phyloP scores from a whole-genome alignment of 92 coral and sea anemone genomes.

The Epizoanthus rinbou region DNA sequence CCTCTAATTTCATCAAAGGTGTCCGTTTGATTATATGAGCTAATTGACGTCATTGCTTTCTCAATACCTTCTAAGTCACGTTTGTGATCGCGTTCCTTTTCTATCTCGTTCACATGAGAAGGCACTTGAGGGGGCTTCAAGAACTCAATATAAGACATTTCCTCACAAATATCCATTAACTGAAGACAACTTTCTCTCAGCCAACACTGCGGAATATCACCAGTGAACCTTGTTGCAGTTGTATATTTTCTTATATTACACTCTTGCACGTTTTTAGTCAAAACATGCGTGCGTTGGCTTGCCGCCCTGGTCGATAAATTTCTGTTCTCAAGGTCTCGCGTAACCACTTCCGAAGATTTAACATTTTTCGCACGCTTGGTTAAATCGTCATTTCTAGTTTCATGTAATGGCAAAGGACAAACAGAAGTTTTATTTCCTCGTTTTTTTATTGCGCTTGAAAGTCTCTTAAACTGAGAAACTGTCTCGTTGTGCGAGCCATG shows the following conservation, averaged over 20 bases:
- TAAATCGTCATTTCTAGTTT: constrained; percentile 4
- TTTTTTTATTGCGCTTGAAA: neutral
- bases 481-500: neutral
- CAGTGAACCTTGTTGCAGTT: neutral
- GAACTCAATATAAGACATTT: constrained; percentile 3
- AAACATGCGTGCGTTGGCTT: neutral
- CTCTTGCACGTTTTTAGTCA: neutral
- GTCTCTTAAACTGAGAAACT: neutral
- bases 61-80: neutral
- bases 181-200: constrained; percentile 8
- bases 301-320: neutral
- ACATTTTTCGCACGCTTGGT: constrained; percentile 9
- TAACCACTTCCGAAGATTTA: neutral
- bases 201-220: constrained; percentile 6
- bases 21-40: neutral
- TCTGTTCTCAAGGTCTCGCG: neutral
- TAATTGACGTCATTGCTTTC: neutral
- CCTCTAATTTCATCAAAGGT: neutral
- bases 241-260: neutral
- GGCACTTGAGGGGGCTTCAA: neutral
- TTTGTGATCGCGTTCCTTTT: neutral
- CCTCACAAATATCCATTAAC: constrained; percentile 12
- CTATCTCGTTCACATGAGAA: neutral
- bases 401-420: neutral
- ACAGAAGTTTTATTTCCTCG: neutral